phyloP scores from a whole-genome alignment of 2,113 vertebrate genomes.

The Mesocricetus auratus region DNA sequence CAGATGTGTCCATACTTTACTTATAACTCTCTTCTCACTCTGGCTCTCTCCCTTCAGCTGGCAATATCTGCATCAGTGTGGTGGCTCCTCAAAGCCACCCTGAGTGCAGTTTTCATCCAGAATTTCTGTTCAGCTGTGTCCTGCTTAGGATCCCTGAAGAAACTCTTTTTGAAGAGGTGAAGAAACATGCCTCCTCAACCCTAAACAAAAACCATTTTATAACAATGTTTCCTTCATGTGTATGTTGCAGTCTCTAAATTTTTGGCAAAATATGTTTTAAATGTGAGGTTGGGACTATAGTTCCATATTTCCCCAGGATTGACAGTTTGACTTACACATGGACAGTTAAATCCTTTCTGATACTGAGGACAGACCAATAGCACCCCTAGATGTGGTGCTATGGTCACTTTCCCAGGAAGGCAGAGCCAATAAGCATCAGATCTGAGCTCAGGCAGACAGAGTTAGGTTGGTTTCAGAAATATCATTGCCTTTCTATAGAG shows the following conservation, averaged over 20 bases:
- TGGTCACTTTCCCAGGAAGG: neutral
- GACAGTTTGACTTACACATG: neutral
- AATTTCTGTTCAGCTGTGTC: neutral
- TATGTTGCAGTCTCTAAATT: neutral
- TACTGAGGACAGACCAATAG: neutral
- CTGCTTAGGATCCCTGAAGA: neutral
- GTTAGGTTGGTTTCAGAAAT: neutral
- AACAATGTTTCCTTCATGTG: neutral
- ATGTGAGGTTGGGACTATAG: neutral
- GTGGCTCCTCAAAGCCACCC: neutral
- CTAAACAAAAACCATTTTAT: neutral
- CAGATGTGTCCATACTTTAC: no score
- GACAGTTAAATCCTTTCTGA: neutral
- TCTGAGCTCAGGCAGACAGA: neutral
- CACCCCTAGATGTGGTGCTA: neutral
- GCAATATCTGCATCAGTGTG: neutral
- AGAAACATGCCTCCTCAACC: neutral
- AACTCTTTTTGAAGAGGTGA: neutral
- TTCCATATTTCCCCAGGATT: neutral
- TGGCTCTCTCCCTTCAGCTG: neutral
- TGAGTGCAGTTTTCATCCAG: no score
- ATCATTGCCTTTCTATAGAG: neutral
- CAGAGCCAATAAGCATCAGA: neutral
- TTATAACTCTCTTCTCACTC: neutral
- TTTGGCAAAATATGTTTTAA: neutral